Base-by-base conservation (phyloP, 53 echinoderm and acorn worm genomes). In the Apostichopus leukothele region DNA sequence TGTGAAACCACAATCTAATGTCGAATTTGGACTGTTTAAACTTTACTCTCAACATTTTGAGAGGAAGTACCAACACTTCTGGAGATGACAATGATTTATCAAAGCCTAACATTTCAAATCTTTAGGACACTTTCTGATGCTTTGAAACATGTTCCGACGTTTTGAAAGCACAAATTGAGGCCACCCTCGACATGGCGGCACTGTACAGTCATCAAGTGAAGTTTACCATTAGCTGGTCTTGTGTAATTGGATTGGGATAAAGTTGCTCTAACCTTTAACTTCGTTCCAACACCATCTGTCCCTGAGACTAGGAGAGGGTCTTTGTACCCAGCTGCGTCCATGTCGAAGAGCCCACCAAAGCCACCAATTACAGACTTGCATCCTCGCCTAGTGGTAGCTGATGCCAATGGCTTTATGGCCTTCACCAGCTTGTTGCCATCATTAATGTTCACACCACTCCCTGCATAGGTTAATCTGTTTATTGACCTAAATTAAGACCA, bases 201-300 rank as follows among this genome's bases (percentile, higher is more conserved):
- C 27, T 27, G 78, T 22, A 21, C 78, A 78, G 78, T 78, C 5
- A 20, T 8, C 20, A 18, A 5, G 67, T 16, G 9, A 85, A 85
- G 16, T 27, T n/a, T 23, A 16, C 9, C 57, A 57, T 57, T 7
- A 57, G 9, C 9, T 57, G 57, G 7, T 21, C 14, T 21, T 74
- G 74, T 19, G 9, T 7, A 74, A 74, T 7, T 7, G 20, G 6
- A 25, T 76, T 18, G 14, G 26, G 52, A 11, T 5, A 14, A 76
- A 12, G 9, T 51, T 39, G 26, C 26, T 83, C 57, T 87, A 83
- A 96, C 99, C 96, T 99, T 99, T 73, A 99, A 79, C 71, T 99
- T 99, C 19, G 99, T 99, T 7, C 99, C 99, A 63, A 99, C 96
- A 52, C 99, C 99, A 88, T 99, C 99, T 0, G 99, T 99, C 5